phyloP scores from a whole-genome alignment of 2,888 invertebrate genomes.

The Mythimna albipuncta region DNA sequence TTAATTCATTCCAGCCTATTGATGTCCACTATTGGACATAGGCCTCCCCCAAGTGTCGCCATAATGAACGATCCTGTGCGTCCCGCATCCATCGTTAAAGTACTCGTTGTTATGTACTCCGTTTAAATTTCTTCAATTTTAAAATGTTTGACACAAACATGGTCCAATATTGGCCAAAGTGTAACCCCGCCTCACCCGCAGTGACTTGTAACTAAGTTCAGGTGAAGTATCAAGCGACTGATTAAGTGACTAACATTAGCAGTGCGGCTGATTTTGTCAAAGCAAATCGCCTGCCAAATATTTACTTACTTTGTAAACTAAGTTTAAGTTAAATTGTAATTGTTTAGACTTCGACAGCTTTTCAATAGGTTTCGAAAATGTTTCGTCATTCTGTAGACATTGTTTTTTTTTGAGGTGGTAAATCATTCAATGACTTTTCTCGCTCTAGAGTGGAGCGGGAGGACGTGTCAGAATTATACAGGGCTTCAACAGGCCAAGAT shows the following conservation, averaged over 20 bases:
- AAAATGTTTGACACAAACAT: slow-evolving; percentile 23
- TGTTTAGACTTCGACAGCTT: slow-evolving; percentile 7
- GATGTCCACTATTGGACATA: no score
- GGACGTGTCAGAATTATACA: no score
- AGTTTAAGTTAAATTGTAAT: slow-evolving; percentile 31
- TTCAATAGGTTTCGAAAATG: background rate
- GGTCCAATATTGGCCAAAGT: slow-evolving; percentile 31
- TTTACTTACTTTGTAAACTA: slow-evolving; percentile 52
- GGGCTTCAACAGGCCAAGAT: no score
- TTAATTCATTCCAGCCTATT: no score
- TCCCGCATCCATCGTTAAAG: no score
- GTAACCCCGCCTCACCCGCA: slow-evolving; percentile 17
- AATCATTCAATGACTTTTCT: no score
- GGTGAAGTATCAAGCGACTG: slow-evolving; percentile 62
- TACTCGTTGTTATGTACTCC: background rate
- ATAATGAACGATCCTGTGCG: no score
- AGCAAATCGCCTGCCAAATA: slow-evolving; percentile 65
- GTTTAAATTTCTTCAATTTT: background rate
- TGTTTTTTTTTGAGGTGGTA: background rate
- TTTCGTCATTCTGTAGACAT: background rate
- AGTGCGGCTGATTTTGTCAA: slow-evolving; percentile 66
- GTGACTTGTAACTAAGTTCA: slow-evolving; percentile 64
- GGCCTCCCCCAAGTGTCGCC: no score
- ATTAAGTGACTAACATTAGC: slow-evolving; percentile 73
- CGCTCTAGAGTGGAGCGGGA: no score